Evolutionary conservation across 1,140 invertebrate genomes (phyloP).

Genomic region (Lucilia cuprina): DNA sequence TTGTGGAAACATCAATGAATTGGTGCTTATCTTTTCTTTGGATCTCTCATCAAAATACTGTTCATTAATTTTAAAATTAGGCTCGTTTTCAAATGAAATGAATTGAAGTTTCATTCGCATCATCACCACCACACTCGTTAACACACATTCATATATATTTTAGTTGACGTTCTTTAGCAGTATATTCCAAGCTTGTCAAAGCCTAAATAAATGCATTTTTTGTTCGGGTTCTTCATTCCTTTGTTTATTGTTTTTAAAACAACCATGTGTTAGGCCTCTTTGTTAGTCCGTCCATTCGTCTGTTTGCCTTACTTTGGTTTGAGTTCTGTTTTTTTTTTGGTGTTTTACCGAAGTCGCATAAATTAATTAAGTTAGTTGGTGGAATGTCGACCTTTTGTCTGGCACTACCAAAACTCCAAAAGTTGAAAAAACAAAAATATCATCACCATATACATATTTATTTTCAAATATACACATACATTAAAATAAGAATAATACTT

Average conservation of each 20-base stretch:
- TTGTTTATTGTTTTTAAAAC: constrained; percentile 5
- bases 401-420: constrained; percentile 40
- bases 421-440: background rate
- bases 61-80: constrained; percentile 63
- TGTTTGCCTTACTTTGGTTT: constrained; percentile 16
- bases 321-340: background rate
- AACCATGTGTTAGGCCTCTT: background rate
- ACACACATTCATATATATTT: too few relatives aligned
- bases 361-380: constrained; percentile 61
- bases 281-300: constrained; percentile 43
- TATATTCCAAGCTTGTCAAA: background rate
- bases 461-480: background rate
- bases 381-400: constrained; percentile 61
- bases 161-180: too few relatives aligned
- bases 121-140: background rate
- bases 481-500: background rate
- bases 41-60: constrained; percentile 61
- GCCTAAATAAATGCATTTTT: constrained; percentile 4
- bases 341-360: constrained; percentile 46
- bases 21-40: constrained; percentile 12
- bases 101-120: constrained; percentile 23
- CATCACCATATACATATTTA: background rate
- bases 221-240: background rate
- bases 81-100: constrained; percentile 51
- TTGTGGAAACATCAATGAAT: constrained; percentile 19